Evolutionary conservation across 2,113 vertebrate genomes (phyloP).

Genomic region (Chloropsis cyanopogon): DNA sequence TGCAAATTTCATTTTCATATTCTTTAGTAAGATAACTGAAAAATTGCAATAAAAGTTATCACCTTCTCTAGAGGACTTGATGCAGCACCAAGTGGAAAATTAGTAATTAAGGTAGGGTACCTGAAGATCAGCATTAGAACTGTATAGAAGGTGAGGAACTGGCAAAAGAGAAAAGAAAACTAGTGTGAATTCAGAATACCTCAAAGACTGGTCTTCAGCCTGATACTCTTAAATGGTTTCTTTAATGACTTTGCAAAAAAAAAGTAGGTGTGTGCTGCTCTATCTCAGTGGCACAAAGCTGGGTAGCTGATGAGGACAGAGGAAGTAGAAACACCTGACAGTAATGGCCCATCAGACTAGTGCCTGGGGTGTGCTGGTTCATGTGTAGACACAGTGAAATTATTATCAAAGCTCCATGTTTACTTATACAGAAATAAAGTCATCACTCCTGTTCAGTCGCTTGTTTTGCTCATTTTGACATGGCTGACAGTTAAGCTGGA

Average conservation of each 20-base stretch:
- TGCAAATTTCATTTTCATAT: background rate
- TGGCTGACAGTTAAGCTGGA: background rate
- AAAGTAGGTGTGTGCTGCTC: background rate
- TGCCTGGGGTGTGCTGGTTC: background rate
- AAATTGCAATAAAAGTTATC: background rate
- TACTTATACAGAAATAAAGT: background rate
- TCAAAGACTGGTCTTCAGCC: background rate
- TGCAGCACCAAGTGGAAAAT: background rate
- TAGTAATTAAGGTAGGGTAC: background rate
- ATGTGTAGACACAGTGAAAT: background rate
- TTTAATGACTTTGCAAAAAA: background rate
- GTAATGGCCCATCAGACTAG: background rate
- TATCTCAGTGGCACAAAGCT: background rate
- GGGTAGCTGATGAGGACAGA: background rate
- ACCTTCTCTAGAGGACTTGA: background rate
- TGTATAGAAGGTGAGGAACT: background rate
- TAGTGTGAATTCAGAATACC: background rate
- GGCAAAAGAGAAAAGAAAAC: background rate
- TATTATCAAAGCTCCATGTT: background rate
- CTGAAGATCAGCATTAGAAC: background rate
- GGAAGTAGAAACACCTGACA: background rate
- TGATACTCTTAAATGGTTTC: background rate
- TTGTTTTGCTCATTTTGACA: background rate
- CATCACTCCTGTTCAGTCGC: background rate
- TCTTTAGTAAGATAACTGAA: background rate